Evolutionary conservation across 2,888 invertebrate species (phyloP).

Genomic region (Prosapia bicincta): DNA sequence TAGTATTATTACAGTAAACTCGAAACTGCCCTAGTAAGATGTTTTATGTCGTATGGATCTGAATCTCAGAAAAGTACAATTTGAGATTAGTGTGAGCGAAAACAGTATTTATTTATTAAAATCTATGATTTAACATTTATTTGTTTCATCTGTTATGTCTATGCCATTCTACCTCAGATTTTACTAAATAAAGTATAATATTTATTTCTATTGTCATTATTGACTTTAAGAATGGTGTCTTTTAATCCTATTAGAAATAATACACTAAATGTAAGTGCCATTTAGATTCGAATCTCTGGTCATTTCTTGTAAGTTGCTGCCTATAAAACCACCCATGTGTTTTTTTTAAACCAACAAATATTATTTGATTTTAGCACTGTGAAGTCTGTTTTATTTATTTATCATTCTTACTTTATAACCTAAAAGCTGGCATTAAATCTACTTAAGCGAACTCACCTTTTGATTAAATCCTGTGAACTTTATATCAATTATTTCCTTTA

Average conservation of each 20-base stretch:
- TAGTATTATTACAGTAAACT: neutral
- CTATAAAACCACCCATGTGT: neutral
- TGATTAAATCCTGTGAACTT: neutral
- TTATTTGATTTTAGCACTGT: neutral
- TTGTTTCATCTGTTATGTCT: no score
- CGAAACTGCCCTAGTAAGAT: neutral
- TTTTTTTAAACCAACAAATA: neutral
- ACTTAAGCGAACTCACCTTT: neutral
- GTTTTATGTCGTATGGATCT: neutral
- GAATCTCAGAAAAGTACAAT: neutral
- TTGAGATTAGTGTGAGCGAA: neutral
- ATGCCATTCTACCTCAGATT: neutral
- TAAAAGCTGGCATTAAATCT: neutral
- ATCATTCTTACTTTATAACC: no score
- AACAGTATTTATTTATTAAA: neutral
- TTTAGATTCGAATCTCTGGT: neutral
- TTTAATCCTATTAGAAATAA: neutral
- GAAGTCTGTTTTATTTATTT: neutral
- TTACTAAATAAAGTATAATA: neutral
- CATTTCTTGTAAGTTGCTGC: neutral
- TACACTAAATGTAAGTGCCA: neutral
- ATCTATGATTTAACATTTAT: no score
- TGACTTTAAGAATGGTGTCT: neutral
- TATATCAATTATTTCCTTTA: neutral
- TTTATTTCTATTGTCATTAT: neutral